phyloP scores from a whole-genome alignment of 2,888 invertebrate genomes.

The Pardosa pseudoannulata region DNA sequence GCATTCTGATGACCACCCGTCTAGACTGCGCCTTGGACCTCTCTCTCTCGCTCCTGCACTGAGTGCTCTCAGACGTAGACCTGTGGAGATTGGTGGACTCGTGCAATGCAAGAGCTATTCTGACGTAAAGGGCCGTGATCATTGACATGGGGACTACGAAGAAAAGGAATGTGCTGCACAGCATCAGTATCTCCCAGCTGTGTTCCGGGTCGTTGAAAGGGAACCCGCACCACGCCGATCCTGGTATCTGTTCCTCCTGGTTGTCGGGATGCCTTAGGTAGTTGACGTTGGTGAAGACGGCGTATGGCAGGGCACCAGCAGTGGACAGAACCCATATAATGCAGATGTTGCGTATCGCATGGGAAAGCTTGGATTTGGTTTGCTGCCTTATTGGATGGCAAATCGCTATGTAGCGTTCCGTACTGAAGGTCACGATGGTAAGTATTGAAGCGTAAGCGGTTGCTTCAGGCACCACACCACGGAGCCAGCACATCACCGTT shows the following conservation, averaged over 20 bases:
- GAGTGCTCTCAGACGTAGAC: conserved; percentile 72
- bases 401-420: conserved; percentile 78
- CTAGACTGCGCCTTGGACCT: conserved; percentile 76
- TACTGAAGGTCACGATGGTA: conserved; percentile 79
- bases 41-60: conserved; percentile 75
- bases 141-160: conserved; percentile 79
- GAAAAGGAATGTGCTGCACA: conserved; percentile 79
- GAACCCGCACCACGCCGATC: conserved; percentile 77
- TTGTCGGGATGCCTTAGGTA: conserved; percentile 54
- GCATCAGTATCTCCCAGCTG: conserved; percentile 76
- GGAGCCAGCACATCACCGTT: conserved; percentile 78
- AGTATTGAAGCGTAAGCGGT: conserved; percentile 79
- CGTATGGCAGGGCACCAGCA: conserved; percentile 77
- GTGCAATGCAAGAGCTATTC: conserved; percentile 76
- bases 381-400: conserved; percentile 77
- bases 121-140: conserved; percentile 78
- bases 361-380: conserved; percentile 76
- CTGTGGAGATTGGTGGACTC: conserved; percentile 74
- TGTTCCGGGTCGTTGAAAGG: conserved; percentile 76
- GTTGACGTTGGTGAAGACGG: conserved; percentile 76
- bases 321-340: conserved; percentile 78
- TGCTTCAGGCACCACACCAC: conserved; percentile 79
- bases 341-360: conserved; percentile 78
- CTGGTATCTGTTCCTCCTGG: conserved; percentile 60
- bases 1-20: conserved; percentile 77